Conservation (phyloP, 1,140 invertebrate species). For the Caenorhabditis briggsae region DNA sequence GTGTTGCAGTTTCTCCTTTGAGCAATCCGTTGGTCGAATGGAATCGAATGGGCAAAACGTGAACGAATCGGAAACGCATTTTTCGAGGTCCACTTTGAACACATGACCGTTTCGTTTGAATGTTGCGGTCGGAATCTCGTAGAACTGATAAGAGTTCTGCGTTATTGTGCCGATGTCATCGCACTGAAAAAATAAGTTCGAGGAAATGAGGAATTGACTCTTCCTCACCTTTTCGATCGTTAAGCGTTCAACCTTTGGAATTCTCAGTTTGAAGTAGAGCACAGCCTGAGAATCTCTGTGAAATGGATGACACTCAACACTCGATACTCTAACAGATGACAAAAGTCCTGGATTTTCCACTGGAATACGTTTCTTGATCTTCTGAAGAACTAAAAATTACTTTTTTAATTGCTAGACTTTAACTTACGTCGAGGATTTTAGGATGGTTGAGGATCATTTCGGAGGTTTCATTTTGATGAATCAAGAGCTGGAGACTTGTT, state of each 20-base stretch:
- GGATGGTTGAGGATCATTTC: constrained; percentile 34
- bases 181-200: background rate
- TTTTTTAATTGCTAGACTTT: background rate
- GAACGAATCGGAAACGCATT: background rate
- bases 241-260: background rate
- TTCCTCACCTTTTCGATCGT: background rate
- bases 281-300: background rate
- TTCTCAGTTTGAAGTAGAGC: constrained; percentile 1
- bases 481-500: background rate
- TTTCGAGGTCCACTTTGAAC: background rate
- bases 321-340: background rate
- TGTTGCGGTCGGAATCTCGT: background rate
- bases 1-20: background rate
- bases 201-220: constrained; percentile 13
- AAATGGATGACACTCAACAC: background rate
- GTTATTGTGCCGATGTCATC: constrained; percentile 29
- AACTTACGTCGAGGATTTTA: background rate
- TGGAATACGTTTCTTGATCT: constrained; percentile 13
- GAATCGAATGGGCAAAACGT: background rate
- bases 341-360: background rate
- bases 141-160: background rate
- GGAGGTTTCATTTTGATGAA: background rate
- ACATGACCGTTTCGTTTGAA: background rate
- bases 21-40: background rate
- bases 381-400: background rate